Evolutionary conservation across 2,888 invertebrate species (phyloP).

Genomic region (Eilema griseolum): DNA sequence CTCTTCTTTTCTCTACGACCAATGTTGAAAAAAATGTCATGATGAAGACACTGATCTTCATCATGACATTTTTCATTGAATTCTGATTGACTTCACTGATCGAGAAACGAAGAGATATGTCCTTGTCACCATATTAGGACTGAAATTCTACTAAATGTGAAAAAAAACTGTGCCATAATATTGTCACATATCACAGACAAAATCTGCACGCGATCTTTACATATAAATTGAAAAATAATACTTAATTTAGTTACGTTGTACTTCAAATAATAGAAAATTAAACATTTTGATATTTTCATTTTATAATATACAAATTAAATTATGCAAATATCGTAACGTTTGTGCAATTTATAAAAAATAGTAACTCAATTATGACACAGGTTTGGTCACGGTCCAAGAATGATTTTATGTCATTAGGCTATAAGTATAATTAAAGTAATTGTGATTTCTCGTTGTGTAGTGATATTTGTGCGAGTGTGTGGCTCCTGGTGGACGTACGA

Average conservation of each 20-base stretch:
- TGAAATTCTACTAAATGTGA: background rate
- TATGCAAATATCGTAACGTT: slow-evolving; percentile 4
- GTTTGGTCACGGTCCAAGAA: background rate
- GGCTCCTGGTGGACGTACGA: slow-evolving; percentile 23
- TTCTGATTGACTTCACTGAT: too few relatives aligned
- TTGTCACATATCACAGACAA: slow-evolving; percentile 18
- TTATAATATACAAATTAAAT: background rate
- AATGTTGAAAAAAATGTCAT: background rate
- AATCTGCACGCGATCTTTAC: background rate
- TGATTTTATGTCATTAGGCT: background rate
- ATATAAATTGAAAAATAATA: background rate
- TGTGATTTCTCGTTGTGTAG: slow-evolving; percentile 28
- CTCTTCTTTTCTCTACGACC: too few relatives aligned
- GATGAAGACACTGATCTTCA: too few relatives aligned
- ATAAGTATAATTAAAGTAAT: background rate
- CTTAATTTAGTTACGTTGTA: background rate
- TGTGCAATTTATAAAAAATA: slow-evolving; percentile 7
- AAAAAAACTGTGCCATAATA: background rate
- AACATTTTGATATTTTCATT: background rate
- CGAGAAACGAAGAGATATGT: background rate
- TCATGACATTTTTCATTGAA: too few relatives aligned
- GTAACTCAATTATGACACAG: background rate
- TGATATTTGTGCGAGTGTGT: slow-evolving; percentile 27
- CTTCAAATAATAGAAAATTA: background rate
- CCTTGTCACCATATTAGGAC: background rate